Evolutionary conservation across 37 sponge, comb jelly and placozoan genomes (phyloP), one percentile per base, ranked within the genome.

Genomic region (Aplysina aerophoba): DNA sequence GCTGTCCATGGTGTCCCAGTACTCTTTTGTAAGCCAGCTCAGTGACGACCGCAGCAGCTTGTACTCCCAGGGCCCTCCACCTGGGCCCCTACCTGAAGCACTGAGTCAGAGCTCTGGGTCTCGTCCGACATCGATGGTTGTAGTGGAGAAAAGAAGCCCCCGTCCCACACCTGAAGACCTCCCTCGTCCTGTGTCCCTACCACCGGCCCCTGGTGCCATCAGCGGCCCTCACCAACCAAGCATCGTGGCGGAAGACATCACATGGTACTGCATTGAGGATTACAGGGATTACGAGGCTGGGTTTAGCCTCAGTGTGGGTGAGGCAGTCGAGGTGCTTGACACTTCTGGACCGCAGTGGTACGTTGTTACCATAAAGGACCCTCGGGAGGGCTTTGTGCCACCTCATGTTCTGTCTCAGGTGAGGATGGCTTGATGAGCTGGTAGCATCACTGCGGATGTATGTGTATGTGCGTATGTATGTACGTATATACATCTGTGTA

Each of bases 321-420:
- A 88, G 54, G 36, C 88, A 20, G 88, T 88, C 0, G 84, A 93
- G 84, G 81, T 93, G 67, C 30, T 93, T 40, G 90, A 93, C 64
- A 15, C 65, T 28, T 85, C 87, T 6, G 78, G 78, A n/a, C 78
- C 78, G 41, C 21, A 22, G 53, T 75, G 78, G 78, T 75, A 41
- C 25, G 53, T 75, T 16, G 2, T 2, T 15, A 75, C 78, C 53
- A 11, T 75, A 11, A 2, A 41, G 1, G 78, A 75, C 25, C 78
- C 78, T 15, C 44, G 78, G 54, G 78, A 75, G 25, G 78, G 78
- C 1, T 75, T 44, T 11, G 54, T 75, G 25, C 53, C 44, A 24
- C 78, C 78, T 1, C 38, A 36, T 16, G n/a, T 75, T 44, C 78
- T 75, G 25, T 75, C 78, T 4, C 22, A 44, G 50, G 50, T 44